A percentile compares a stretch with the other conserved stretches of the same genome.
Conservation (phyloP, 2,888 invertebrate genomes). For the Zele albiditarsus region DNA sequence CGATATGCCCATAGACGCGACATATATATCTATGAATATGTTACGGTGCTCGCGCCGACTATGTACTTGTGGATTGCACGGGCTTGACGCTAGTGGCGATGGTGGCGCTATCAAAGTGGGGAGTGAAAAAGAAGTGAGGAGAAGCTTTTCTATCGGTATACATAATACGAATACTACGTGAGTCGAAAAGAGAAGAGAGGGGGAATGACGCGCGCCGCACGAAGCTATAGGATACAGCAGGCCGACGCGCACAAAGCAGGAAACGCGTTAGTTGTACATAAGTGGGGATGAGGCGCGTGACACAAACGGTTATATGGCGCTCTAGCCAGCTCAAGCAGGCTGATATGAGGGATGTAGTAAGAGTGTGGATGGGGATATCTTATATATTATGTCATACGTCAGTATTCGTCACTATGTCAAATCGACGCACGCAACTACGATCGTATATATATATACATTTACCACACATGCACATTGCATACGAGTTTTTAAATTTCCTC, state of each 20-base stretch:
- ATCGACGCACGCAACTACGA: not conserved
- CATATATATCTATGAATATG: slow-evolving; percentile 36
- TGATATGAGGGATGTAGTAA: slow-evolving; percentile 35
- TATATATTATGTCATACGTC: slow-evolving; percentile 63
- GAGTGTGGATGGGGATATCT: slow-evolving; percentile 65
- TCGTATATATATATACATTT: too few species aligned
- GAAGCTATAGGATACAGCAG: slow-evolving; percentile 14
- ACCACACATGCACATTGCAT: too few species aligned
- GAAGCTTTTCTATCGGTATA: slow-evolving; percentile 17
- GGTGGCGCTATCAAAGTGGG: not conserved
- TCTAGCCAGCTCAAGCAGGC: slow-evolving; percentile 37
- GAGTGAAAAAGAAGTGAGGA: slow-evolving; percentile 6
- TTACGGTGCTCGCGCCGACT: slow-evolving; percentile 1
- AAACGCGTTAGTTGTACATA: slow-evolving; percentile 35
- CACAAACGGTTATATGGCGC: slow-evolving; percentile 68
- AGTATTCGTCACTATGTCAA: slow-evolving; percentile 52
- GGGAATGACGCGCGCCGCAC: not conserved
- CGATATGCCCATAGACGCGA: slow-evolving; percentile 67
- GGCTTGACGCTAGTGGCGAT: not conserved
- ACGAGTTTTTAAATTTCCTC: too few species aligned
- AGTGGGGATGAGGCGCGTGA: slow-evolving; percentile 58
- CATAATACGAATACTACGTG: slow-evolving; percentile 1
- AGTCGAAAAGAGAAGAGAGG: slow-evolving; percentile 16
- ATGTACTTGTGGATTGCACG: slow-evolving; percentile 27
- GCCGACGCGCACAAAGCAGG: slow-evolving; percentile 29